phyloP scores from a whole-genome alignment of 2,888 invertebrate genomes.

The Ennomos erosarius region DNA sequence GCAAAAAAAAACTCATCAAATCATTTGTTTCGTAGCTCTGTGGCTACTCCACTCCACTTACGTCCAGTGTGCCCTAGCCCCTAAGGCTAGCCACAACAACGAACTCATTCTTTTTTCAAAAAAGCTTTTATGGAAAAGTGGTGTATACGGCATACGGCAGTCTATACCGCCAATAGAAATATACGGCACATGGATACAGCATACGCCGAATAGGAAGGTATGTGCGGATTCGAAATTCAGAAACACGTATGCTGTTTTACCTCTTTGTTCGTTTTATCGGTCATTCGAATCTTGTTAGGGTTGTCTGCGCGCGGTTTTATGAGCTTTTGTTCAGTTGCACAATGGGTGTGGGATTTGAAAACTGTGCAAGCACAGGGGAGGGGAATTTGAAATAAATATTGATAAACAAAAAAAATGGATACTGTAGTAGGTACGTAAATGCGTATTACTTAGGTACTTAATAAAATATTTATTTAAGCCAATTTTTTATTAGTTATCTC shows the following conservation, averaged over 20 bases:
- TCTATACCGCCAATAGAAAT: slow-evolving; percentile 16
- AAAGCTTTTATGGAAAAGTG: slow-evolving; percentile 14
- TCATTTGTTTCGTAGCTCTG: no score
- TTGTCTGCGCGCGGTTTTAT: slow-evolving; percentile 25
- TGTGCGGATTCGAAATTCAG: slow-evolving; percentile 24
- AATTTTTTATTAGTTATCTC: no score
- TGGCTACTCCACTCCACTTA: background rate
- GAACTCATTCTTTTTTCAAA: slow-evolving; percentile 7
- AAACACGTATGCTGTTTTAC: slow-evolving; percentile 21
- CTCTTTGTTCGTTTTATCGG: slow-evolving; percentile 32
- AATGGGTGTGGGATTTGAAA: background rate
- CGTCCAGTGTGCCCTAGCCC: slow-evolving; percentile 1
- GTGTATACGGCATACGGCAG: slow-evolving; percentile 5
- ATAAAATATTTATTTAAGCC: no score
- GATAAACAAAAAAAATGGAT: no score
- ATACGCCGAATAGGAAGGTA: slow-evolving; percentile 22
- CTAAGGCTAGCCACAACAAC: slow-evolving; percentile 15
- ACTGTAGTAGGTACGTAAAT: no score
- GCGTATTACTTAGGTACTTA: no score
- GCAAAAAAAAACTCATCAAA: no score
- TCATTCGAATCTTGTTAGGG: slow-evolving; percentile 22
- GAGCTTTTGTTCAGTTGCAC: slow-evolving; percentile 21
- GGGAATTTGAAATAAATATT: no score
- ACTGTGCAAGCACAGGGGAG: no score
- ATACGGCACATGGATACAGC: slow-evolving; percentile 10